phyloP scores from a whole-genome alignment of 2,888 invertebrate species.

The Furcula furcula region DNA sequence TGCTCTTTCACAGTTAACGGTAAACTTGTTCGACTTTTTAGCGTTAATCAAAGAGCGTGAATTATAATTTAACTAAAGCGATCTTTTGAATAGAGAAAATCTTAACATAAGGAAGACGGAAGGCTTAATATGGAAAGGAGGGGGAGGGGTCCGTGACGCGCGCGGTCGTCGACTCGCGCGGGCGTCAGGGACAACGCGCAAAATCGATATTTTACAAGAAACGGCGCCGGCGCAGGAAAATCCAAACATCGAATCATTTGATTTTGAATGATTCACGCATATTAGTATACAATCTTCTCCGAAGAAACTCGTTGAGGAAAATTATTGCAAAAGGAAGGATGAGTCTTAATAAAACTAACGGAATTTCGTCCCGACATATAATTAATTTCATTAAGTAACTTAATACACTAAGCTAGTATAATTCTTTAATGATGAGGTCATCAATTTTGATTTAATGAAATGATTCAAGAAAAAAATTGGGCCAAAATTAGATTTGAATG shows the following conservation, averaged over 20 bases:
- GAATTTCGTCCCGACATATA: background rate
- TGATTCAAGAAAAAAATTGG: no score
- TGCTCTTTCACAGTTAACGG: conserved; percentile 37
- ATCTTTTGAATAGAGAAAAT: conserved; percentile 22
- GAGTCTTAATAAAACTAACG: background rate
- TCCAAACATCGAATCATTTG: conserved; percentile 23
- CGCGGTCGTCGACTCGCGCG: conserved; percentile 52
- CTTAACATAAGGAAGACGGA: conserved; percentile 26
- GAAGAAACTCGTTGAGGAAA: conserved; percentile 5
- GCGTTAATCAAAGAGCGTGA: conserved; percentile 46
- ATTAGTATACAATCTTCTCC: conserved; percentile 7
- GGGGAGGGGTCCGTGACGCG: conserved; percentile 31
- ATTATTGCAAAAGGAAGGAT: background rate
- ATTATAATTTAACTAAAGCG: conserved; percentile 33
- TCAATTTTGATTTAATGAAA: no score
- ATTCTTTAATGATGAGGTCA: no score
- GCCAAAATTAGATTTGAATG: no score
- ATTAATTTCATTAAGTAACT: no score
- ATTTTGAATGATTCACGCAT: conserved; percentile 38
- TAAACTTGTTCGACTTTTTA: conserved; percentile 39
- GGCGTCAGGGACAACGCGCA: conserved; percentile 24
- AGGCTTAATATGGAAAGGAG: conserved; percentile 25
- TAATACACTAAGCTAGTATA: no score
- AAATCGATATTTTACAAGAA: conserved; percentile 35
- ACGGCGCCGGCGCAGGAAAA: conserved; percentile 38